Percentiles rank a stretch among this genome's conserved stretches.
These are phyloP conservation scores for Limanda limanda DNA, from an alignment of 2,113 vertebrate genomes.

Conservation along the genomic window DNA sequence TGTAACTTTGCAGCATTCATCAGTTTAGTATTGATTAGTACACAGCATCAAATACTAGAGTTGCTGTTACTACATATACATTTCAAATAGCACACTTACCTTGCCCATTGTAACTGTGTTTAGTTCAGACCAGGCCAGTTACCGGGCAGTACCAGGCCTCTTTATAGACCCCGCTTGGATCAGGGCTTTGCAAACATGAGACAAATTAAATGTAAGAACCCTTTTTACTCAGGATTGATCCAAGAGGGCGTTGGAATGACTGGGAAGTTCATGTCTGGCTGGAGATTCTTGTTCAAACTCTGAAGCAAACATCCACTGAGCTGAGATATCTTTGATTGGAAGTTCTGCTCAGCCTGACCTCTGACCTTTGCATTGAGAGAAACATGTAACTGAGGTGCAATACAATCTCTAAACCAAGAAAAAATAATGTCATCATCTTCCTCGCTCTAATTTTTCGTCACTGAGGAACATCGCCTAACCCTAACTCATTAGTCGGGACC, in stretches of 20 bases:
- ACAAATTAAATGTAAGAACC: conserved; percentile 64
- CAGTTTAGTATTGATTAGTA: not conserved
- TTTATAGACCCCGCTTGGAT: conserved; percentile 79
- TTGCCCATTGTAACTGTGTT: conserved; percentile 79
- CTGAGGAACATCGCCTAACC: conserved; percentile 53
- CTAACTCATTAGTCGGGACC: conserved; percentile 68
- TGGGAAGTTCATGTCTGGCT: conserved; percentile 5
- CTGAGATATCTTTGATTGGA: conserved; percentile 15
- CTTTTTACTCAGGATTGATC: conserved; percentile 23
- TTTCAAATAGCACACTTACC: conserved; percentile 67
- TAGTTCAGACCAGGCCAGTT: conserved; percentile 60
- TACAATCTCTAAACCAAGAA: conserved; percentile 2
- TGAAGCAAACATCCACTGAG: not conserved
- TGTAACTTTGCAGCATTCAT: not conserved
- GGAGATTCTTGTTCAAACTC: not conserved
- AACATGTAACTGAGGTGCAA: conserved; percentile 30
- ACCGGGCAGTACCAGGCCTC: conserved; percentile 52
- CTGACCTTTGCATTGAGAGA: conserved; percentile 29
- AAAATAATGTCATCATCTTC: conserved; percentile 11
- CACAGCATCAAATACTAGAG: not conserved
- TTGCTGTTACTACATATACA: not conserved
- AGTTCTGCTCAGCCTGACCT: conserved; percentile 38
- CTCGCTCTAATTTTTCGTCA: conserved; percentile 55
- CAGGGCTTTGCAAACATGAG: conserved; percentile 70
- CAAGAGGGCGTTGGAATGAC: conserved; percentile 15